These are phyloP conservation scores for Drosophila formosana DNA, from an alignment of 2,888 invertebrate species.

Conservation along the genomic window DNA sequence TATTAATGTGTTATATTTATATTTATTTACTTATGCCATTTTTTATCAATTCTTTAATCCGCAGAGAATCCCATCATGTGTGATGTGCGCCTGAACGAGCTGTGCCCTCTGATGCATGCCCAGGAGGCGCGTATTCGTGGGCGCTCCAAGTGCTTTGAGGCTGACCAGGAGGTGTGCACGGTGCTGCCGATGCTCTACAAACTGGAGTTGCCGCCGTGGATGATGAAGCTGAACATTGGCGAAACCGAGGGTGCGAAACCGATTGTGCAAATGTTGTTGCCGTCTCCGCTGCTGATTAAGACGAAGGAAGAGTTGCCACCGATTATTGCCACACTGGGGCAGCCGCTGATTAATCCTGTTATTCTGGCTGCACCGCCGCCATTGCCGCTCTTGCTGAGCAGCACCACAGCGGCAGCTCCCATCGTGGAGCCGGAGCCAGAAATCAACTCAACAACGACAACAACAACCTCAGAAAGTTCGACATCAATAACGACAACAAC, in stretches of 20 bases:
- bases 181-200: constrained; percentile 81
- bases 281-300: constrained; percentile 73
- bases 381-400: constrained; percentile 28
- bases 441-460: constrained; percentile 31
- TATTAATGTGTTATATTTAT: background rate
- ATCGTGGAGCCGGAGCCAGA: constrained; percentile 22
- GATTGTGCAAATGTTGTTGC: constrained; percentile 82
- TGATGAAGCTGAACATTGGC: constrained; percentile 70
- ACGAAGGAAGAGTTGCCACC: constrained; percentile 81
- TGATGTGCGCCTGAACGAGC: constrained; percentile 89
- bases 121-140: constrained; percentile 91
- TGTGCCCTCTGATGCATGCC: constrained; percentile 89
- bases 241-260: constrained; percentile 73
- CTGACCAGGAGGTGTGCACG: constrained; percentile 84
- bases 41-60: background rate
- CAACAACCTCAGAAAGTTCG: constrained; percentile 23
- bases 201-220: constrained; percentile 76
- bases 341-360: constrained; percentile 72
- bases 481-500: constrained; percentile 30
- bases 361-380: constrained; percentile 56
- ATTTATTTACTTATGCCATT: background rate
- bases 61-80: constrained; percentile 93
- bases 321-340: constrained; percentile 76
- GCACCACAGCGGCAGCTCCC: constrained; percentile 27
- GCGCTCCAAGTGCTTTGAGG: constrained; percentile 87